Conservation (phyloP, 2,888 invertebrate species). For the Gortyna flavago region DNA sequence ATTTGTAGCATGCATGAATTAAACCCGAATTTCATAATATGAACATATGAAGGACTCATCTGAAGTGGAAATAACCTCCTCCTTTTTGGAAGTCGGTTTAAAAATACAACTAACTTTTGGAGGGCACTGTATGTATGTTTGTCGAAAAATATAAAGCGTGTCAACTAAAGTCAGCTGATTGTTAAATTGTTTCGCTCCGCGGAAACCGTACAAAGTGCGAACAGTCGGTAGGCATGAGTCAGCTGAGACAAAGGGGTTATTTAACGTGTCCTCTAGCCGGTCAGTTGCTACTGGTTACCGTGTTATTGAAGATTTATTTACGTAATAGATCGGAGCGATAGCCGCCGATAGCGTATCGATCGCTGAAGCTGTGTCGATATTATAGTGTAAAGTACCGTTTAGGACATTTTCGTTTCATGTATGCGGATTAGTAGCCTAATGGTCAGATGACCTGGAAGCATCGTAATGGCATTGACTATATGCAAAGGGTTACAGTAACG, state of each 20-base stretch:
- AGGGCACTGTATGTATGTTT: not conserved
- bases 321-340: constrained; percentile 19
- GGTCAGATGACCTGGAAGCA: not conserved
- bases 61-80: too few relatives aligned
- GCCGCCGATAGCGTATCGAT: not conserved
- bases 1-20: not conserved
- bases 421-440: not conserved
- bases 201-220: constrained; percentile 24
- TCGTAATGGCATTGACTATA: not conserved
- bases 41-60: not conserved
- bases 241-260: constrained; percentile 50
- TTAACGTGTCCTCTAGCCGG: constrained; percentile 23
- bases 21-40: not conserved
- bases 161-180: constrained; percentile 39
- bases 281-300: constrained; percentile 28
- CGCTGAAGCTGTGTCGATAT: constrained; percentile 6
- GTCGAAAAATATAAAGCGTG: not conserved
- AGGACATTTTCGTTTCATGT: not conserved
- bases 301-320: constrained; percentile 34
- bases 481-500: not conserved
- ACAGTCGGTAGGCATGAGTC: constrained; percentile 31
- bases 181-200: constrained; percentile 51
- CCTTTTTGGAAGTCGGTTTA: too few relatives aligned
- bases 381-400: not conserved
- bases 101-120: too few relatives aligned